Base-by-base conservation (phyloP, 2,888 invertebrate species). In the Nycteola revayana region DNA sequence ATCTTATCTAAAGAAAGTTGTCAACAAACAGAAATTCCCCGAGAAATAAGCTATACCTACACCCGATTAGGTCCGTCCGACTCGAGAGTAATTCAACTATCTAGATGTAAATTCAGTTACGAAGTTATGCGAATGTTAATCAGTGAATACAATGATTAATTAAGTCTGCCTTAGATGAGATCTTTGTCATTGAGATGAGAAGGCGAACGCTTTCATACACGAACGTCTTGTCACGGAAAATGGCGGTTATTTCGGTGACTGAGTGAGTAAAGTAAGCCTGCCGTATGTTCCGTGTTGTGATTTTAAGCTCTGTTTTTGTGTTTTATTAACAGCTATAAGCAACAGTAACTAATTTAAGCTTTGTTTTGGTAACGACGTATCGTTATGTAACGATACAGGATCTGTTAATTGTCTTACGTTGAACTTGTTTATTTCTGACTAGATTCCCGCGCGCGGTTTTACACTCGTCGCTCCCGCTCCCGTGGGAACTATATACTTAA, bases 111-210 rank as follows among this genome's bases (percentile, higher is more conserved):
- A 83, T 84, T 75, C n/a, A n/a, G n/a, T n/a, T 64, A 75, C 66
- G 71, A 74, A 69, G 61, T 67, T 72, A 68, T 49, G 65, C 60
- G 66, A 65, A 81, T 80, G 81, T 73, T 77, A 79, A 83, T 83
- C 76, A 80, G 77, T 69, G 72, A 78, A 76, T 67, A 78, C 80
- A 82, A 82, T 83, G 82, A 86, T 83, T 84, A 85, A 85, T 86
- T 82, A 80, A 84, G 73, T 78, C 78, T 69, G 66, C 40, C 43
- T 64, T 38, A 61, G 67, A 61, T 60, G 63, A 64, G 72, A 76
- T 80, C 83, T 82, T 87, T 86, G 85, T 84, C 75, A 84, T 85
- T 85, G 70, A 77, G 80, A 85, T 83, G 76, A 81, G 75, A 43
- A 37, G 58, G 50, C 54, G 60, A 50, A 57, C 51, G 52, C 64